Evolutionary conservation across 2,797 vertebrate species (phyloP), one percentile per base, ranked within the genome.

Genomic region (Lutjanus argentimaculatus): DNA sequence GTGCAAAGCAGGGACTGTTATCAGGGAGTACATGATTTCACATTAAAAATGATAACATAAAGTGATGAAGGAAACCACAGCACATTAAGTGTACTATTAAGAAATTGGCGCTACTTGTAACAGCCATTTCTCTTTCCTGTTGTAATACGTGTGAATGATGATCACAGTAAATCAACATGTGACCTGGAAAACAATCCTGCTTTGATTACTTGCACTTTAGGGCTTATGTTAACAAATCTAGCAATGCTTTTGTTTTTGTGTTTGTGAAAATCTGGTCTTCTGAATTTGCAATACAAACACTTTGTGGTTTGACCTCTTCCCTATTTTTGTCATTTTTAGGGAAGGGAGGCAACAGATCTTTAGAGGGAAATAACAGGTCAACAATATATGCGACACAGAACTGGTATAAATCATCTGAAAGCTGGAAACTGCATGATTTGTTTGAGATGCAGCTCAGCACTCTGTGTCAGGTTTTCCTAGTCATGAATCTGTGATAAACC

Each of bases 1-100:
- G 70, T 53, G 73, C 45, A 70, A 73, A 83, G 70, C 25, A 43
- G 36, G 17, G 45, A 22, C 63, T 67, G 53, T 56, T 78, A 67
- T 74, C 62, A 64, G 22, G 51, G 36, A 59, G 73, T 57, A 61
- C 12, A 59, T 45, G 76, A 68, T 53, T 48, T 16, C 46, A 48
- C 46, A 7, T 15, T 16, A 53, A 77, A 49, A 77, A 49, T 55
- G 70, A 84, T 72, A 69, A 76, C 48, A 65, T 61, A 30, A 17
- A 53, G 25, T 3, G 43, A 19, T 19, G 17, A 77, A 48, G 30
- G 12, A 61, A 58, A 53, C 46, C 46, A 43, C 30, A 36, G 42
- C 1, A 15, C 22, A 48, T 66, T 55, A 42, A 57, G 22, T 13
- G 11, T 46, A 65, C 15, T 45, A 53, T 56, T 21, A 68, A 53